A percentile compares a stretch with the other conserved stretches of the same genome.
These are phyloP conservation scores for Brienomyrus longianalis DNA, from an alignment of 2,113 vertebrate species.

Conservation along the genomic window DNA sequence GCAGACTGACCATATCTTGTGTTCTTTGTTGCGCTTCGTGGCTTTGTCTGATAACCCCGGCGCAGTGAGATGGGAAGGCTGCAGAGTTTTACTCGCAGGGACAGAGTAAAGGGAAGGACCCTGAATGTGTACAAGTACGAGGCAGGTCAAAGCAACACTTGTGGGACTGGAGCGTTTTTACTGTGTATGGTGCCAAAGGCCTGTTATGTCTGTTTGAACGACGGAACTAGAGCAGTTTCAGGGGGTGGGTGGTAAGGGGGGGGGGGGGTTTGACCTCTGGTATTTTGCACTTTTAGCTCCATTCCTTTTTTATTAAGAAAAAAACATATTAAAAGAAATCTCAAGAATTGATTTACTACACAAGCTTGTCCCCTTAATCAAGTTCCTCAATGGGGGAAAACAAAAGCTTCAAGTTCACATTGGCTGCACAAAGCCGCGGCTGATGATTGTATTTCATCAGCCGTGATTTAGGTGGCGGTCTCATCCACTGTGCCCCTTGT, in stretches of 20 bases:
- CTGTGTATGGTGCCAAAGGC: neutral
- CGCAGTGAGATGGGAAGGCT: neutral
- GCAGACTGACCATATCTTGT: neutral
- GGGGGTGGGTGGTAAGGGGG: neutral
- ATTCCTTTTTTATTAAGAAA: conserved; percentile 13
- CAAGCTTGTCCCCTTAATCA: conserved; percentile 16
- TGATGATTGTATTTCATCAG: conserved; percentile 87
- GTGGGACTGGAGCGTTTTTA: neutral
- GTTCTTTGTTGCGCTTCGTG: neutral
- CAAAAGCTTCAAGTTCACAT: neutral
- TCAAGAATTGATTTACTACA: conserved; percentile 12
- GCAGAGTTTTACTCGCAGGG: neutral
- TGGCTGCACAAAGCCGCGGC: conserved; percentile 62
- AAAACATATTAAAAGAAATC: conserved; percentile 7
- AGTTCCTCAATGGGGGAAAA: conserved; percentile 1
- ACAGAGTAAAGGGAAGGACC: neutral
- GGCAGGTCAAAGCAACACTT: neutral
- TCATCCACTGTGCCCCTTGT: conserved; percentile 71
- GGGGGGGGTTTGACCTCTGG: neutral
- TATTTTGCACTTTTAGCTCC: conserved; percentile 18
- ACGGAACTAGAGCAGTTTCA: neutral
- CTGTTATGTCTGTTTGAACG: neutral
- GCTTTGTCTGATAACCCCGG: neutral
- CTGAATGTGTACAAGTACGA: neutral
- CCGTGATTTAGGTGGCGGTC: conserved; percentile 90